A percentile compares a stretch with the other conserved stretches of the same genome.
phyloP scores from a whole-genome alignment of 2,797 vertebrate species.

The Helostoma temminkii region DNA sequence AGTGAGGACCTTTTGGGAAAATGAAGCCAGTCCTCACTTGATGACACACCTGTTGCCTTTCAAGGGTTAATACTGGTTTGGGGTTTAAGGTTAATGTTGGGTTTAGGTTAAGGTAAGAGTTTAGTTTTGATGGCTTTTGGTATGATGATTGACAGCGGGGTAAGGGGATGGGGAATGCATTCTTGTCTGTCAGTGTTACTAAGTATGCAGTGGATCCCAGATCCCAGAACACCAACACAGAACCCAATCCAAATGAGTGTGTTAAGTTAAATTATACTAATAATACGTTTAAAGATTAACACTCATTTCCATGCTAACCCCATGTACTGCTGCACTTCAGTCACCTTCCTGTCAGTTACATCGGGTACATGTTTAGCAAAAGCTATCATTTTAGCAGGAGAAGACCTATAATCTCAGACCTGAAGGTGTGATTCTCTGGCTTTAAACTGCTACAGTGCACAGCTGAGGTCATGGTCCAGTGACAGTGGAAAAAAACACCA shows the following conservation, averaged over 20 bases:
- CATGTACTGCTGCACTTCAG: neutral
- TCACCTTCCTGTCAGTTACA: neutral
- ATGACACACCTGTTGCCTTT: too few relatives aligned
- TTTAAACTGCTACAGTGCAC: neutral
- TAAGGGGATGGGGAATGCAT: too few relatives aligned
- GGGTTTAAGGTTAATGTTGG: too few relatives aligned
- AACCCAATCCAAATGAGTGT: too few relatives aligned
- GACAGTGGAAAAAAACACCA: neutral
- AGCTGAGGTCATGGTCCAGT: neutral
- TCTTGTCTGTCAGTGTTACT: constrained; percentile 44
- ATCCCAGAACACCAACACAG: too few relatives aligned
- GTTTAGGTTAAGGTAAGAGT: too few relatives aligned
- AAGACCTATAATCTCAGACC: neutral
- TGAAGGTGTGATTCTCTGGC: neutral
- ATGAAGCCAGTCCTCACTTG: too few relatives aligned
- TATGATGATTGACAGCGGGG: neutral
- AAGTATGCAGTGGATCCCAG: too few relatives aligned
- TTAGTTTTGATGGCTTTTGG: neutral
- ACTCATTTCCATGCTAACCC: neutral
- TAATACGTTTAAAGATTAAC: neutral
- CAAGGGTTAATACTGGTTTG: too few relatives aligned
- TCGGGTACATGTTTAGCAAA: neutral
- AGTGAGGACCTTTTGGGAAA: too few relatives aligned
- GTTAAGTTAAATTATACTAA: neutral
- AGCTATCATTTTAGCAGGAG: neutral